Base-by-base conservation (phyloP, 2,888 invertebrate genomes). In the Crepidodera aurea region DNA sequence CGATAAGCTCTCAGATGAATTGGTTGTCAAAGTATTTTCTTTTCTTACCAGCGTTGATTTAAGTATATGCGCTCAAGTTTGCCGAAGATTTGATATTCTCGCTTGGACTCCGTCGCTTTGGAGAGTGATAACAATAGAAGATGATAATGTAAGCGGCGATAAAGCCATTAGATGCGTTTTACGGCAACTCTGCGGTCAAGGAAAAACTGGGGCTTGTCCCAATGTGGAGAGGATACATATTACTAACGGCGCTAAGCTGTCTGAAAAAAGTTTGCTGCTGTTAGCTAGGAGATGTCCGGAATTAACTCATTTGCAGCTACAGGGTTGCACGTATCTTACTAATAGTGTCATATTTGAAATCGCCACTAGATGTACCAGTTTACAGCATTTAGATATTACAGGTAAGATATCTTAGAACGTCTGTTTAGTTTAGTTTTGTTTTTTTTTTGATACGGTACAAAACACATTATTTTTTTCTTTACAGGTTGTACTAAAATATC, bases 321-420 rank as follows among this genome's bases (percentile, higher is more conserved):
- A 91, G 64, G 89, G 88, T 1, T 91, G 92, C 69, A 84, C 85
- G 51, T 87, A 87, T 62, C 85, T 94, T 71, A 90, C 92, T 51
- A 92, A 93, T 71, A 85, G 88, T 44, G 89, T 92, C 0, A 79
- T 95, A 53, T 89, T 89, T 55, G 93, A 94, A 70, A 85, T 94
- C 6, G 86, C 91, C 56, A 89, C 92, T 2, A 88, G 90, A 75
- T 91, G 94, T 78, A 86, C 87, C 66, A 92, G 92, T 79, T 82
- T 95, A 60, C 90, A 92, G 81, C 92, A 93, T 80, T 85, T 95
- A 50, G 93, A 94, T 81, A 86, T 94, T 16, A 92, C 93, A 67
- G 93, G 93, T 92, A 78, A 82, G 81, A n/a, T n/a, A n/a, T n/a
- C n/a, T n/a, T n/a, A n/a, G n/a, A n/a, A n/a, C n/a, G n/a, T n/a